phyloP scores from a whole-genome alignment of 2,797 vertebrate genomes.

The Esox lucius region DNA sequence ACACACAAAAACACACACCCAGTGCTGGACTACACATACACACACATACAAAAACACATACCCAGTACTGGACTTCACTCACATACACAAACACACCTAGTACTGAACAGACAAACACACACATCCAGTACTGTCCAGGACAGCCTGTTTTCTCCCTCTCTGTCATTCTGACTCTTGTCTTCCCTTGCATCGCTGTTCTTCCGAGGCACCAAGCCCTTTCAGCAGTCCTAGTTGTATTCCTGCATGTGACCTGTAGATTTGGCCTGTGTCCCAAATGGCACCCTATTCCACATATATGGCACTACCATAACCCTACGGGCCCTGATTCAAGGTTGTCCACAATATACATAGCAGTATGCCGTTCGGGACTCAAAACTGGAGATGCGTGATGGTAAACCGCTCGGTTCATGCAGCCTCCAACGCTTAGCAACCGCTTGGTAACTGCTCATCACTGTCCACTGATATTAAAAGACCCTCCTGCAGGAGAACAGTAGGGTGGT shows the following conservation, averaged over 20 bases:
- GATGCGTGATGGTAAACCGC: slow-evolving; percentile 72
- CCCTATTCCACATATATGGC: background rate
- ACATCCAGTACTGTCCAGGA: background rate
- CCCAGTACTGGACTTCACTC: too few relatives aligned
- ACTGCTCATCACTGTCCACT: slow-evolving; percentile 68
- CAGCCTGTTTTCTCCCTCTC: slow-evolving; percentile 16
- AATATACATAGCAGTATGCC: background rate
- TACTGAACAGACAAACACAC: background rate
- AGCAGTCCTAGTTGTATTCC: slow-evolving; percentile 71
- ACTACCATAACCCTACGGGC: background rate
- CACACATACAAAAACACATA: too few relatives aligned
- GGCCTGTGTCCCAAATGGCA: slow-evolving; percentile 36
- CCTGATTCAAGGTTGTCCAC: background rate
- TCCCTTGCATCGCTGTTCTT: slow-evolving; percentile 71
- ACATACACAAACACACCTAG: too few relatives aligned
- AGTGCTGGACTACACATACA: too few relatives aligned
- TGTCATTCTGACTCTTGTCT: slow-evolving; percentile 47
- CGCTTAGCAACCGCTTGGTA: slow-evolving; percentile 46
- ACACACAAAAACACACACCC: background rate
- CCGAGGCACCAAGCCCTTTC: slow-evolving; percentile 50
- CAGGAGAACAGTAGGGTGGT: slow-evolving; percentile 71
- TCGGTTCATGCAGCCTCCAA: slow-evolving; percentile 79
- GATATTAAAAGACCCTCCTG: slow-evolving; percentile 81
- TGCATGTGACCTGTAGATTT: slow-evolving; percentile 70
- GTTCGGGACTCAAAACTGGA: background rate